These are phyloP conservation scores for Episyrphus balteatus DNA, from an alignment of 1,140 invertebrate genomes.

Conservation along the genomic window DNA sequence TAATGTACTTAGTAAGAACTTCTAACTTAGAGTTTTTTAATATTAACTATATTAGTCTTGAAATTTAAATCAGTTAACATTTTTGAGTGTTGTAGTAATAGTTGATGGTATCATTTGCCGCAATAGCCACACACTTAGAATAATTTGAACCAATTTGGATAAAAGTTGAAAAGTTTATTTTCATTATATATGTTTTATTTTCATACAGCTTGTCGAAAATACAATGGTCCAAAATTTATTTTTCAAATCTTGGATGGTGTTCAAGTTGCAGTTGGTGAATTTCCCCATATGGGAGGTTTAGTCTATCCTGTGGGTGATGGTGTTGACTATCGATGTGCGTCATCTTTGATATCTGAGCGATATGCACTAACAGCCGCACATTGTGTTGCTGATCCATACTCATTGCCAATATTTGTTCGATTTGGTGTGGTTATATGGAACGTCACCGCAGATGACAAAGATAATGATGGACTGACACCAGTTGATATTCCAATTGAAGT, in stretches of 20 bases:
- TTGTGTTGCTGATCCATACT: conserved; percentile 43
- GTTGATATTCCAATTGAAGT: conserved; percentile 8
- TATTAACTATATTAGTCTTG: too few species aligned
- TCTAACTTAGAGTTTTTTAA: too few species aligned
- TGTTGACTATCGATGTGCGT: conserved; percentile 38
- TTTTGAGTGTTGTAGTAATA: too few species aligned
- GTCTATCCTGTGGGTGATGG: conserved; percentile 7
- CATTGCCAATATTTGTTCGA: conserved; percentile 16
- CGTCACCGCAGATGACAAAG: conserved; percentile 4
- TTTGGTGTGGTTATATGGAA: conserved; percentile 19
- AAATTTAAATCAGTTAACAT: too few species aligned
- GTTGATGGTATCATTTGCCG: too few species aligned
- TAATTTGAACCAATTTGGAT: too few species aligned
- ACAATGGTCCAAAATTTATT: conserved; percentile 2
- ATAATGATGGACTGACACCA: neutral
- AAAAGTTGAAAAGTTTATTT: too few species aligned
- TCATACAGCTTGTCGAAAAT: conserved; percentile 9
- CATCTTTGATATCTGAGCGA: conserved; percentile 36
- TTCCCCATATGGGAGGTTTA: conserved; percentile 32
- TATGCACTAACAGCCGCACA: conserved; percentile 61
- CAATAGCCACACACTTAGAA: too few species aligned
- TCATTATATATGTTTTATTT: too few species aligned
- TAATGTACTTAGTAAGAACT: too few species aligned
- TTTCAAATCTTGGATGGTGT: conserved; percentile 23
- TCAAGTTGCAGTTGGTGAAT: conserved; percentile 17